Base-by-base conservation (phyloP, 2,113 vertebrate species). In the Hemicordylus capensis region DNA sequence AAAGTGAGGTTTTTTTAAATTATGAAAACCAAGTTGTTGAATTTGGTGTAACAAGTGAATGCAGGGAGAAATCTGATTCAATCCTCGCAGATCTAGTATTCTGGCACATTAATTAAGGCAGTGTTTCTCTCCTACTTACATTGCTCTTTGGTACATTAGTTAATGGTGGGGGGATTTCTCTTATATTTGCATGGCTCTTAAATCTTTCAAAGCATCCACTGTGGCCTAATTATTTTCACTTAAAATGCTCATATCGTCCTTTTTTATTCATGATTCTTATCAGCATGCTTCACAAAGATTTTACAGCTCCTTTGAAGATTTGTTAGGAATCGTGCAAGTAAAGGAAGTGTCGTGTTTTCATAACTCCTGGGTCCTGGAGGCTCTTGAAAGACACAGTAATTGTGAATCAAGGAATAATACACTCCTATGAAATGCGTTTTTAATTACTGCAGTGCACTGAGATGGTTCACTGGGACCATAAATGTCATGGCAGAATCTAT, bases 401-500 rank as follows among this genome's bases (percentile, higher is more conserved):
- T 94, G 88, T 92, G 93, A 95, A 94, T 92, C 88, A 95, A 93
- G 88, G 79, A 93, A 89, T 94, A 94, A 93, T 93, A 93, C 93
- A 61, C 87, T 92, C 37, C 90, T 95, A 79, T 93, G 85, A 95
- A 95, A 94, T 93, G 80, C 94, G 89, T 89, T 94, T 95, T 95
- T 96, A 95, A 95, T 95, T 95, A 94, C 89, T 90, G 76, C 78
- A 82, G 64, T 93, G 87, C 85, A 84, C 88, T 81, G 84, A 92
- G 90, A 88, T 74, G 89, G 90, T 94, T 95, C 92, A 92, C 14
- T 86, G 70, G 83, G 89, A 89, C 87, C 88, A 91, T 86, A 88
- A 92, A 92, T 92, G 81, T 89, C 91, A 94, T 85, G 81, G 63
- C 39, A 89, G 67, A 46, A 91, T 87, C 39, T 86, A 84, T 91